phyloP scores from a whole-genome alignment of 92 coral and sea anemone genomes.

The Epizoanthus fatuus region DNA sequence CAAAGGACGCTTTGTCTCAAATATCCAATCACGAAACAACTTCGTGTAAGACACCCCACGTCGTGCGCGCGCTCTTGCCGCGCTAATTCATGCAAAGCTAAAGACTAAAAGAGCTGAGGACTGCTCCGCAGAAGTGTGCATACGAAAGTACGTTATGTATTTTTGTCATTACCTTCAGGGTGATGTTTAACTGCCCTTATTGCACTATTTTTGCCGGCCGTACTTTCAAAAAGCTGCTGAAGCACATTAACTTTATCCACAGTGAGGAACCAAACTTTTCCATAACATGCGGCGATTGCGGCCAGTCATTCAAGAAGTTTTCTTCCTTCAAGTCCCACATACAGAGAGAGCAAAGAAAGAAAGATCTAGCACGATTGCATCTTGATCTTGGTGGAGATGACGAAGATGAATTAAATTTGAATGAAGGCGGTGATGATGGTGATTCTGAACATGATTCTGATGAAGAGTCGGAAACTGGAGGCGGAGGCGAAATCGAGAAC shows the following conservation, averaged over 20 bases:
- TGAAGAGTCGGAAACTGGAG: constrained; percentile 29
- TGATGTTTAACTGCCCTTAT: constrained; percentile 53
- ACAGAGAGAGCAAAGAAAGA: constrained; percentile 53
- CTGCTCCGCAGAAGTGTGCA: too few relatives aligned
- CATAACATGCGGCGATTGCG: constrained; percentile 65
- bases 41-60: too few relatives aligned
- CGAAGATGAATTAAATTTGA: constrained; percentile 1
- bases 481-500: too few relatives aligned
- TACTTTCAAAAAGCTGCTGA: constrained; percentile 40
- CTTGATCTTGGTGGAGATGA: too few relatives aligned
- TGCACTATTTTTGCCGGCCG: constrained; percentile 37
- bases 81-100: too few relatives aligned
- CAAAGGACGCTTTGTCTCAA: too few relatives aligned
- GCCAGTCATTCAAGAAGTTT: constrained; percentile 56
- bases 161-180: too few relatives aligned
- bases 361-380: neutral
- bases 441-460: constrained; percentile 39
- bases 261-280: constrained; percentile 77
- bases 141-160: too few relatives aligned
- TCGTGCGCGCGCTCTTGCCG: too few relatives aligned
- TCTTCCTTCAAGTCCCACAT: constrained; percentile 76
- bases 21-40: too few relatives aligned
- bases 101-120: too few relatives aligned
- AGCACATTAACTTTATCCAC: constrained; percentile 58
- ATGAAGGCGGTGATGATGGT: constrained; percentile 20